Conservation (phyloP, 2,113 vertebrate genomes). For the Poeciliopsis prolifica region DNA sequence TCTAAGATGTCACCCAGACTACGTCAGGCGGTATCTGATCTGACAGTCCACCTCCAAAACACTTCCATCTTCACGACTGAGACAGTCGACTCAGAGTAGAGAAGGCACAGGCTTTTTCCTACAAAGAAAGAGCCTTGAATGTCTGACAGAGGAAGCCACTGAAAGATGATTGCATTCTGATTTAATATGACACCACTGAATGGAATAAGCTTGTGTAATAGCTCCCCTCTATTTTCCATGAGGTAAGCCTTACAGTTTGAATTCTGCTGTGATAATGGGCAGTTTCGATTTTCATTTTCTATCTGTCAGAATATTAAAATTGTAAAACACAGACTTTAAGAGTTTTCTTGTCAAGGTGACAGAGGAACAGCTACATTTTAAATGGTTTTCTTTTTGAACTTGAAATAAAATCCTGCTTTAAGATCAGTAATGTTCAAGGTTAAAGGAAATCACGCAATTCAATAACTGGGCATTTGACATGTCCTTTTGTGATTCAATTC, state of each 20-base stretch:
- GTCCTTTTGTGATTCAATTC: neutral
- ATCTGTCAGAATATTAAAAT: neutral
- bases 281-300: neutral
- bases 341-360: neutral
- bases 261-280: slow-evolving; percentile 12
- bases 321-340: neutral
- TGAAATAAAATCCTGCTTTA: too few relatives aligned
- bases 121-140: slow-evolving; percentile 35
- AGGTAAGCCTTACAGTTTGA: slow-evolving; percentile 29
- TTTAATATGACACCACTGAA: slow-evolving; percentile 46
- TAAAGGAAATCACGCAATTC: neutral
- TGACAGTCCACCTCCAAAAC: slow-evolving; percentile 74
- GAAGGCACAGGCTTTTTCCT: slow-evolving; percentile 37
- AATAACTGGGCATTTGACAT: neutral
- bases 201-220: slow-evolving; percentile 41
- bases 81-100: slow-evolving; percentile 47
- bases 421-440: neutral
- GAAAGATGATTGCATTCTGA: slow-evolving; percentile 41
- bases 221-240: slow-evolving; percentile 32
- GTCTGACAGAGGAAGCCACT: slow-evolving; percentile 37
- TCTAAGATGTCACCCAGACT: slow-evolving; percentile 66
- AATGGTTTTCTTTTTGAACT: too few relatives aligned
- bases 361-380: too few relatives aligned
- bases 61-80: slow-evolving; percentile 63
- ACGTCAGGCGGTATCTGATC: slow-evolving; percentile 65